A percentile compares a stretch with the other conserved stretches of the same genome.
Conservation (phyloP, 2,888 invertebrate genomes). For the Eupithecia centaureata region DNA sequence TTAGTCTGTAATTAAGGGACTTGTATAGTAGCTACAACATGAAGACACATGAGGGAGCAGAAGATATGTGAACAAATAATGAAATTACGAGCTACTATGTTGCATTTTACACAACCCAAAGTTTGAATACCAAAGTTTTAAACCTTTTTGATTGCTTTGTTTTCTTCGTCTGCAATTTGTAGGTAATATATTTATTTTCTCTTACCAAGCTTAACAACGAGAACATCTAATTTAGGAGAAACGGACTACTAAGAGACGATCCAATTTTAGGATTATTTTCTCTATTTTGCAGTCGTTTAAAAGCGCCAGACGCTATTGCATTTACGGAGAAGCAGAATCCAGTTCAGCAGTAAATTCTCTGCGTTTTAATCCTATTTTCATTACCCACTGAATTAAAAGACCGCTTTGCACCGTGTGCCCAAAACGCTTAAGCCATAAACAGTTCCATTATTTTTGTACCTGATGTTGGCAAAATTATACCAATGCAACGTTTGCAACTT, state of each 20-base stretch:
- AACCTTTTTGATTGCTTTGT: not conserved
- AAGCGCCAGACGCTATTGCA: slow-evolving; percentile 40
- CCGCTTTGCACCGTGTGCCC: slow-evolving; percentile 17
- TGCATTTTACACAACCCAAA: not conserved
- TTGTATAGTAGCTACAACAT: not conserved
- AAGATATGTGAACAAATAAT: not conserved
- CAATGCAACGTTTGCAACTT: not conserved
- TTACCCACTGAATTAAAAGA: slow-evolving; percentile 35
- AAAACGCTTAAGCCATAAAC: slow-evolving; percentile 24
- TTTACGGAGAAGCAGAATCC: slow-evolving; percentile 34
- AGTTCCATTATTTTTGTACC: slow-evolving; percentile 17
- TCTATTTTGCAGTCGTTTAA: slow-evolving; percentile 19
- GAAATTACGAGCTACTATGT: not conserved
- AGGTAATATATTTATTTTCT: not conserved
- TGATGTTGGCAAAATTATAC: slow-evolving; percentile 16
- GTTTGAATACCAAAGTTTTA: not conserved
- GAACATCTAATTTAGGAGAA: not conserved
- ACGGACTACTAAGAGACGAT: not conserved
- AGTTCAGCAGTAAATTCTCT: slow-evolving; percentile 36
- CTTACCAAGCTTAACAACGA: not conserved
- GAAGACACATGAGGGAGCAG: not conserved
- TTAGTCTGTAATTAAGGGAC: not conserved
- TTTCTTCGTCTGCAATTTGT: not conserved
- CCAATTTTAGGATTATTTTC: slow-evolving; percentile 1
- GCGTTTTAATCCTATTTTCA: slow-evolving; percentile 35